Evolutionary conservation across 2,888 invertebrate species (phyloP), one percentile per base, ranked within the genome.

Genomic region (Monopis laevigella): DNA sequence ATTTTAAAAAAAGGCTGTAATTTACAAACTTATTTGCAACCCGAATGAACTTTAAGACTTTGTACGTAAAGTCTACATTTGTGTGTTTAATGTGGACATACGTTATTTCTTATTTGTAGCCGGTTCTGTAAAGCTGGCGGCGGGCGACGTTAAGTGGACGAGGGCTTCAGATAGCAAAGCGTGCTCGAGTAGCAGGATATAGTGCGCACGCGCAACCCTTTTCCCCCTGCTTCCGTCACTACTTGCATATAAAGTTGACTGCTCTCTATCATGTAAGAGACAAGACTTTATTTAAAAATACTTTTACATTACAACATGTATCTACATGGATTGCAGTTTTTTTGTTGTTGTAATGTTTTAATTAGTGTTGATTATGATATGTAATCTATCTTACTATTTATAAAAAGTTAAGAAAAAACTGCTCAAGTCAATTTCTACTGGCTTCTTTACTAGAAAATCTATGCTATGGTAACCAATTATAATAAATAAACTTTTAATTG

Each of bases 111-210:
- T 11, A 10, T 29, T 29, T 29, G 5, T 4, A 7, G 24, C 24
- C 8, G 8, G 24, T 8, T 7, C 11, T 11, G 29, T 29, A 13
- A 29, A 27, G n/a, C 34, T 16, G 34, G 34, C 13, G 26, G 38
- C 40, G 45, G 39, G 38, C 67, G 64, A 65, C 58, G 60, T 61
- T 53, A 68, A 77, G 74, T 69, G 71, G 67, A 62, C 59, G 64
- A 72, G 70, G 50, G 59, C 61, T 65, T 66, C 78, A 59, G 58
- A 77, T 72, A 62, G 65, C 59, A 62, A 69, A 73, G 72, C 80
- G 80, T 80, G 80, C 78, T 77, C 59, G 68, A 80, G 78, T 68
- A 61, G 53, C 60, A 47, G 54, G 48, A 52, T 42, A 56, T 55
- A 57, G 19, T 40, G 40, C 43, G 40, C 40, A 28, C 35, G 40